Conservation (phyloP, 1,140 invertebrate species). For the Drosophila leontia region DNA sequence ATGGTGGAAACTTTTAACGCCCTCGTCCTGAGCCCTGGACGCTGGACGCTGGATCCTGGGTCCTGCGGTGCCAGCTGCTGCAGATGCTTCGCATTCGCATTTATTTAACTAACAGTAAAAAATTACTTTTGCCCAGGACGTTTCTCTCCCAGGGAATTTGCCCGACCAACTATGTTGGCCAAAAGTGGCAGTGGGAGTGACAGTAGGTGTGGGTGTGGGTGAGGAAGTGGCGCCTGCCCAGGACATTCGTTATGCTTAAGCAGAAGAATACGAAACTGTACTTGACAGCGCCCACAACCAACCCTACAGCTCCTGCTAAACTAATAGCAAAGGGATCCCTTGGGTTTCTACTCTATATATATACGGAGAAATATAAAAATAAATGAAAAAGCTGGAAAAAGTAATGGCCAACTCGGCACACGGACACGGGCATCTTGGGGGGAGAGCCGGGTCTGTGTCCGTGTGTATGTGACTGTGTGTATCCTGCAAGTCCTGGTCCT, state of each 20-base stretch:
- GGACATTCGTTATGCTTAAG: slow-evolving; percentile 84
- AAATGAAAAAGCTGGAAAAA: slow-evolving; percentile 72
- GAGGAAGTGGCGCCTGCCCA: slow-evolving; percentile 18
- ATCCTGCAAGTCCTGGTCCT: slow-evolving; percentile 52
- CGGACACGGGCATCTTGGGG: slow-evolving; percentile 62
- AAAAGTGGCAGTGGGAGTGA: slow-evolving; percentile 26
- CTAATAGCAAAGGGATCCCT: slow-evolving; percentile 72
- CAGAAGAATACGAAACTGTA: slow-evolving; percentile 83
- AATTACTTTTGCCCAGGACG: slow-evolving; percentile 74
- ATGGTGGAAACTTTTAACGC: slow-evolving; percentile 79
- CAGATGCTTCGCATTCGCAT: slow-evolving; percentile 67
- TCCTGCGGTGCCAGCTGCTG: slow-evolving; percentile 61
- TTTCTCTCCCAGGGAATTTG: slow-evolving; percentile 70
- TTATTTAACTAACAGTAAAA: slow-evolving; percentile 84
- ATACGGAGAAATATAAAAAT: slow-evolving; percentile 56
- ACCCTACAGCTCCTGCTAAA: slow-evolving; percentile 51
- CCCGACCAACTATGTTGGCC: slow-evolving; percentile 51
- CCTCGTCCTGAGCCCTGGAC: slow-evolving; percentile 52
- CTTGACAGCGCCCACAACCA: slow-evolving; percentile 67
- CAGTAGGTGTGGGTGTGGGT: background rate
- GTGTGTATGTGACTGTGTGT: slow-evolving; percentile 33
- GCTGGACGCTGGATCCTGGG: slow-evolving; percentile 27
- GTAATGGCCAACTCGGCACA: slow-evolving; percentile 73
- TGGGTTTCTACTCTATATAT: slow-evolving; percentile 48
- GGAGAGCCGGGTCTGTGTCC: slow-evolving; percentile 32